Percentiles rank a stretch among this genome's conserved stretches.
Conservation (phyloP, 2,797 vertebrate genomes). For the Artibeus jamaicensis region DNA sequence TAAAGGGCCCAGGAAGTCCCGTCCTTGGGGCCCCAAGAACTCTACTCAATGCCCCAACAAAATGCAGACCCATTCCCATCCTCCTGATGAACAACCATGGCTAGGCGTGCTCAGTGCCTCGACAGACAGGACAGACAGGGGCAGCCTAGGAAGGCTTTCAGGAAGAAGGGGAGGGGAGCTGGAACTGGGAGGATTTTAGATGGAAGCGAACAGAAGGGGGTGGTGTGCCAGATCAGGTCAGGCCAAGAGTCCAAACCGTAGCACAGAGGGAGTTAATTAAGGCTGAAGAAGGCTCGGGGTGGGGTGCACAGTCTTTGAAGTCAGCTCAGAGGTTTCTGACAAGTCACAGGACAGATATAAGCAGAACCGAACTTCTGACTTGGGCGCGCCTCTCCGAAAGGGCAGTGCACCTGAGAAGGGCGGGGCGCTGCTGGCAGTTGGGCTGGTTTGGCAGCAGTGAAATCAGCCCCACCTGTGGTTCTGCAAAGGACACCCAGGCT, state of each 20-base stretch:
- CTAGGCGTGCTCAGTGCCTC: background rate
- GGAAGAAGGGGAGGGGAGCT: background rate
- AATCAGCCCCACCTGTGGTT: constrained; percentile 14
- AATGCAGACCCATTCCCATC: background rate
- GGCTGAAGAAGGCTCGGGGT: background rate
- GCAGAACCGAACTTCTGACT: background rate
- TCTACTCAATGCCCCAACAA: background rate
- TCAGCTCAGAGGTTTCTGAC: background rate
- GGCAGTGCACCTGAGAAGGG: constrained; percentile 30
- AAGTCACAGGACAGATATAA: background rate
- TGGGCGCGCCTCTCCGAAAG: background rate
- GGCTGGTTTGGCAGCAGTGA: constrained; percentile 57
- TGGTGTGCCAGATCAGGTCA: background rate
- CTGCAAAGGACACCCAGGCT: background rate
- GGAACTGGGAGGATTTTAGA: background rate
- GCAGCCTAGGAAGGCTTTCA: constrained; percentile 42
- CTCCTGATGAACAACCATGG: fast-evolving
- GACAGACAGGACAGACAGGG: constrained; percentile 35
- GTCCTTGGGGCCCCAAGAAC: background rate
- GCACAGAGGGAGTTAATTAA: background rate
- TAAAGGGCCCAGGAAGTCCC: background rate
- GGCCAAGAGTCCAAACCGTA: background rate
- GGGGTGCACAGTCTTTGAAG: background rate
- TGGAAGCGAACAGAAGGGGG: background rate
- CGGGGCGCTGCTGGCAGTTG: background rate